Evolutionary conservation across 92 coral and sea anemone species (phyloP).

Genomic region (Micromussa lordhowensis): DNA sequence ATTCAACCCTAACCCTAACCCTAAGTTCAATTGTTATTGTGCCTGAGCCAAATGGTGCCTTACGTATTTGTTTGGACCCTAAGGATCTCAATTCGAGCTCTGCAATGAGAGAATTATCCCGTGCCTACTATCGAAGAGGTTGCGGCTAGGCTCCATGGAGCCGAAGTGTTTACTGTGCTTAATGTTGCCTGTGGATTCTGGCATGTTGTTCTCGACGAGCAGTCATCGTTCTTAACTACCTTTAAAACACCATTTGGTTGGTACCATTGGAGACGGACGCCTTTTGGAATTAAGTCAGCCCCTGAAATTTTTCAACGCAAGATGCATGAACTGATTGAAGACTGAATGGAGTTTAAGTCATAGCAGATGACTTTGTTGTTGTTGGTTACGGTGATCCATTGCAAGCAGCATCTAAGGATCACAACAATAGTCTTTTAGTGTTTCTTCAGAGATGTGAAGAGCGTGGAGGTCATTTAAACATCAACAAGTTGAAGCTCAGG

Average conservation of each 20-base stretch:
- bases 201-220: not conserved
- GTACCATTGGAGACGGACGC: too few species aligned
- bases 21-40: slow-evolving; percentile 53
- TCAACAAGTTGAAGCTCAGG: slow-evolving; percentile 11
- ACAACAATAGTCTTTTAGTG: too few species aligned
- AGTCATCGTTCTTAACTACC: slow-evolving; percentile 5
- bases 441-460: too few species aligned
- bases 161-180: not conserved
- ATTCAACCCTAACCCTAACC: too few species aligned
- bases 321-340: too few species aligned
- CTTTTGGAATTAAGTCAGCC: too few species aligned
- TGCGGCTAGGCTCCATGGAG: not conserved
- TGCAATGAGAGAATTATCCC: slow-evolving; percentile 31
- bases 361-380: too few species aligned
- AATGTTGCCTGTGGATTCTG: slow-evolving; percentile 23
- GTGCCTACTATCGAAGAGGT: slow-evolving; percentile 27
- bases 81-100: slow-evolving; percentile 17
- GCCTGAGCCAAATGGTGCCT: slow-evolving; percentile 47
- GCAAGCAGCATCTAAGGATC: too few species aligned
- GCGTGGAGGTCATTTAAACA: too few species aligned
- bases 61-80: slow-evolving; percentile 47
- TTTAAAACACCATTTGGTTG: not conserved
- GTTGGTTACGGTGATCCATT: too few species aligned
- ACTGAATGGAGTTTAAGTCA: too few species aligned
- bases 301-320: too few species aligned